phyloP scores from a whole-genome alignment of 2,888 invertebrate species.

The Molorchus minor region DNA sequence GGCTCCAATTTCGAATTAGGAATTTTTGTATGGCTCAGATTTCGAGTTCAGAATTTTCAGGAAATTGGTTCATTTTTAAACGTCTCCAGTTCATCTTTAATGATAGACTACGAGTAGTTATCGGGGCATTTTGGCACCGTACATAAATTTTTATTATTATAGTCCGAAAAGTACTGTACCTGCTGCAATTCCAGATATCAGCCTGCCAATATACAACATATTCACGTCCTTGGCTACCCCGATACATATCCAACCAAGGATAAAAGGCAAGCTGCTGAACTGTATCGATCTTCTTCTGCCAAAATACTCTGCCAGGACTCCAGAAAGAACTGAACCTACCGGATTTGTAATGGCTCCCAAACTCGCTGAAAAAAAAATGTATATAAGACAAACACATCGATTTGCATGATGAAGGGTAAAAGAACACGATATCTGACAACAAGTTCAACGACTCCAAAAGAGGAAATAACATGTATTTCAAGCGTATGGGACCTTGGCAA shows the following conservation, averaged over 20 bases:
- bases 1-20: no score
- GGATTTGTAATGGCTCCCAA: constrained; percentile 78
- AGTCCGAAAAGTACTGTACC: no score
- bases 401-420: no score
- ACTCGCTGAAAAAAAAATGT: constrained; percentile 67
- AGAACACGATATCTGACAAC: background rate
- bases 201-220: constrained; percentile 72
- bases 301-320: constrained; percentile 73
- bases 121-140: no score
- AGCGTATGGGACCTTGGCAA: background rate
- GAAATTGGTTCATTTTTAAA: no score
- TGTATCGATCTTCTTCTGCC: constrained; percentile 73
- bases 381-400: no score
- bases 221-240: constrained; percentile 71
- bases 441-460: background rate
- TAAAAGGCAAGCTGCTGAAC: constrained; percentile 73
- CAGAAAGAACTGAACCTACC: constrained; percentile 74
- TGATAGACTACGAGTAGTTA: no score
- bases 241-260: constrained; percentile 75
- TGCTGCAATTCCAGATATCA: constrained; percentile 76
- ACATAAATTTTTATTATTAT: no score
- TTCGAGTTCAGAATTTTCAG: no score
- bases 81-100: no score
- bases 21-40: no score
- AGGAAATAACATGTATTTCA: background rate